phyloP scores from a whole-genome alignment of 2,888 invertebrate genomes.

The Xylocampa areola region DNA sequence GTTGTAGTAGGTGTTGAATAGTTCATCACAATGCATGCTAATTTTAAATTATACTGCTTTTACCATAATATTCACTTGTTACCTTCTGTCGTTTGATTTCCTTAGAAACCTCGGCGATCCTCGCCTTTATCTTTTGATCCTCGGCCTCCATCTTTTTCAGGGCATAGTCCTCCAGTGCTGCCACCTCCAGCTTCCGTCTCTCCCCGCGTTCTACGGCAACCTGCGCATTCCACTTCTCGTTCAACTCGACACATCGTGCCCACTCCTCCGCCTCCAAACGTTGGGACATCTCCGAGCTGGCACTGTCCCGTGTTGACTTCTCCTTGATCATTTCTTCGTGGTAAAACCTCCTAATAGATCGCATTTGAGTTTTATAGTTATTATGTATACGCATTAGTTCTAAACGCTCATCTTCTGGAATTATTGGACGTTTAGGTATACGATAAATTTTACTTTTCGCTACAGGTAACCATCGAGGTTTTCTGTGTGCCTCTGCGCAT shows the following conservation, averaged over 20 bases:
- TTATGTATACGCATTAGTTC: constrained; percentile 92
- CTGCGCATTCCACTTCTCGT: constrained; percentile 93
- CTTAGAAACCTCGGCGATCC: constrained; percentile 84
- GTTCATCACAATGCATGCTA: no score
- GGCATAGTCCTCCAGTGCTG: constrained; percentile 83
- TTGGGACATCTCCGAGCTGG: constrained; percentile 88
- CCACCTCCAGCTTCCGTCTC: constrained; percentile 86
- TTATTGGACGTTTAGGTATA: constrained; percentile 90
- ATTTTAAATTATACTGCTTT: neutral
- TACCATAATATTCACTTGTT: constrained; percentile 22
- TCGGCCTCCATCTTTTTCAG: constrained; percentile 79
- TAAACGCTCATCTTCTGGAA: constrained; percentile 90
- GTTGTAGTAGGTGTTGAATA: no score
- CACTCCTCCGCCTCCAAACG: constrained; percentile 91
- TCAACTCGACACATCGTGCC: constrained; percentile 89
- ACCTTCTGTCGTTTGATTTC: constrained; percentile 84
- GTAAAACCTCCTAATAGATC: constrained; percentile 88
- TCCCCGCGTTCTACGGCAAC: constrained; percentile 90
- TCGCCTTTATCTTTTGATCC: constrained; percentile 72
- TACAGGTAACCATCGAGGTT: constrained; percentile 94
- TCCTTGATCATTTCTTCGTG: constrained; percentile 87
- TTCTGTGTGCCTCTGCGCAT: constrained; percentile 87
- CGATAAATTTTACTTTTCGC: constrained; percentile 95
- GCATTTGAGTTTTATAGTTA: constrained; percentile 92
- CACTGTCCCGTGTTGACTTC: constrained; percentile 85